Evolutionary conservation across 2,888 invertebrate genomes (phyloP).

Genomic region (Parnassius glacialis): DNA sequence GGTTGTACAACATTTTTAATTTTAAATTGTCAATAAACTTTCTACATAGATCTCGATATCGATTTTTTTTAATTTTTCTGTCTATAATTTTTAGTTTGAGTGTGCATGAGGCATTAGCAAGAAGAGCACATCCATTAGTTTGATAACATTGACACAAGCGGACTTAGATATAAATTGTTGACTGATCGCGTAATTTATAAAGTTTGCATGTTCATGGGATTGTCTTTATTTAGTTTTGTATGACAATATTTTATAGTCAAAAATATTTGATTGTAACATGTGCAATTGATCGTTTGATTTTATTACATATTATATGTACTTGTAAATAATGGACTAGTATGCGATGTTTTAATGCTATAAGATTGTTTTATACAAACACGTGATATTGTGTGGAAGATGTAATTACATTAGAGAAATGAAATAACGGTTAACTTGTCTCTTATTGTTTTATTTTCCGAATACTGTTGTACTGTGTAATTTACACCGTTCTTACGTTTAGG

Average conservation of each 20-base stretch:
- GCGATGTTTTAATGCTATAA: slow-evolving; percentile 47
- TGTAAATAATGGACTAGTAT: slow-evolving; percentile 7
- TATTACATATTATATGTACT: slow-evolving; percentile 30
- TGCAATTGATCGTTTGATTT: slow-evolving; percentile 55
- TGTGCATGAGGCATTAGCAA: slow-evolving; percentile 5
- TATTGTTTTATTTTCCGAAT: slow-evolving; percentile 41
- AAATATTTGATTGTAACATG: slow-evolving; percentile 66
- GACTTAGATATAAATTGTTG: slow-evolving; percentile 46
- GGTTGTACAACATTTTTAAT: no score
- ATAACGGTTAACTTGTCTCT: slow-evolving; percentile 40
- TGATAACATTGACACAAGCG: neutral
- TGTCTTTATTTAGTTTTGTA: slow-evolving; percentile 50
- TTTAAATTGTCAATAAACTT: no score
- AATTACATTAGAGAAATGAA: slow-evolving; percentile 38
- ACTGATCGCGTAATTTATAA: slow-evolving; percentile 73
- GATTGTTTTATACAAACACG: slow-evolving; percentile 59
- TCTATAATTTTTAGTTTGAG: neutral
- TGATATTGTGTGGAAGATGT: slow-evolving; percentile 42
- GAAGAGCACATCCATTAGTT: neutral
- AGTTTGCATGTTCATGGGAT: slow-evolving; percentile 57
- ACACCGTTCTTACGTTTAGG: slow-evolving; percentile 4
- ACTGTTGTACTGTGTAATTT: neutral
- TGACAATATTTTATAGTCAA: slow-evolving; percentile 43
- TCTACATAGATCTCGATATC: no score
- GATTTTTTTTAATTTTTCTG: no score